Base-by-base conservation (phyloP, 2,797 vertebrate genomes). In the Manis pentadactyla region DNA sequence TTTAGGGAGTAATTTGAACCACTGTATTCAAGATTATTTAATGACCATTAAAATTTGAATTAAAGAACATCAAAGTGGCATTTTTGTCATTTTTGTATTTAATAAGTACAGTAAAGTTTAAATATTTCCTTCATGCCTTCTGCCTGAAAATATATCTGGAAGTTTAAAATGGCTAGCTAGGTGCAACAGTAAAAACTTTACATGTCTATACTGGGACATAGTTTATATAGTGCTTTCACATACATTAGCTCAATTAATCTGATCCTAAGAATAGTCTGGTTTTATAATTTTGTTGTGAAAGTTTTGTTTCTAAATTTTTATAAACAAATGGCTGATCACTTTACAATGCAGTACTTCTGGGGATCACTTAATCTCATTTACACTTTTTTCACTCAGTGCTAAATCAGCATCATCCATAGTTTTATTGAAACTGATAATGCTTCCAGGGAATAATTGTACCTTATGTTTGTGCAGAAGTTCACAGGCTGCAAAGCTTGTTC, bases 11-110 rank as follows among this genome's bases (percentile, higher is more conserved):
- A 91, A 82, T 88, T 93, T 92, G 42, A 96, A 88, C 74, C 31
- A 88, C 51, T 95, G 29, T 42, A 84, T 90, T 90, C 13, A 84
- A 87, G n/a, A 87, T 91, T 92, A 49, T 88, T 96, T 93, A 90
- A 90, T 18, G n/a, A 83, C 83, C 39, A 90, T 90, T 96, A 90
- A 93, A 68, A 81, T 90, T 90, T 88, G 61, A 90, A 92, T 82
- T 95, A 81, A 96, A 83, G 23, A 84, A 96, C 64, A 42, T 69
- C 27, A 75, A 89, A 84, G 55, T 91, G 46, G 6, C 46, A 95
- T 93, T 94, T 96, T 93, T 83, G 29, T 92, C 49, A 93, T 86
- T 91, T 96, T 93, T 96, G 18, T 61, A 46, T 51, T 90, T 95
- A 95, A 94, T 92, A 90, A 81, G 61, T 88, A 61, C 63, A 90